Evolutionary conservation across 2,113 vertebrate species (phyloP), one percentile per base, ranked within the genome.

Genomic region (Oenanthe oenanthe): DNA sequence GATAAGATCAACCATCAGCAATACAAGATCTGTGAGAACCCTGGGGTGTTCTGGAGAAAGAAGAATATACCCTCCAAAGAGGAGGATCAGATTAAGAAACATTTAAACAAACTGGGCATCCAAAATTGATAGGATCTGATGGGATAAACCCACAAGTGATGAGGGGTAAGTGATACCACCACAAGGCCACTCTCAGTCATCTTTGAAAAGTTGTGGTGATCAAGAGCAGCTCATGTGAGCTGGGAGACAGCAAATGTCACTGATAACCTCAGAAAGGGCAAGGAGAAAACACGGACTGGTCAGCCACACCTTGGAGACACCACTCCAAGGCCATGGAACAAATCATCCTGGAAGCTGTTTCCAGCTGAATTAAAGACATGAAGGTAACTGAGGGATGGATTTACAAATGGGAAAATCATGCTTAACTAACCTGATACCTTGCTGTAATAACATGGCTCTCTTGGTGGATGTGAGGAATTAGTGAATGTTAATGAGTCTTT

Each of bases 51-150:
- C 56, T 78, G 42, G n/a, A 53, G 47, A 54, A 62, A 60, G 34
- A 48, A 54, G 6, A 75, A 28, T 36, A 57, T 61, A 24, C 15
- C 20, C 31, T 53, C 1, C 0, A 0, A 53, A 12, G n/a, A 78
- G 10, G 9, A 79, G 26, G 51, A 42, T 50, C 0, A 1, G 18
- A 40, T 77, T 82, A 45, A 63, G 48, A 58, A 85, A 58, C 9
- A 31, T 47, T 67, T 67, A n/a, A 92, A 74, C 22, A 71, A 83
- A 54, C 24, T 51, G 47, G 17, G 29, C 12, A 48, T 75, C 29
- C 31, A 45, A 50, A 21, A 12, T 51, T 2, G 1, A 28, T 54
- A 38, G 43, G 38, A 80, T 53, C n/a, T 66, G 17, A n/a, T 40
- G 21, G 25, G 38, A 40, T 50, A 38, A 76, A 63, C 14, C 28